Evolutionary conservation across 2,797 vertebrate species (phyloP).

Genomic region (Periophthalmus magnuspinnatus): DNA sequence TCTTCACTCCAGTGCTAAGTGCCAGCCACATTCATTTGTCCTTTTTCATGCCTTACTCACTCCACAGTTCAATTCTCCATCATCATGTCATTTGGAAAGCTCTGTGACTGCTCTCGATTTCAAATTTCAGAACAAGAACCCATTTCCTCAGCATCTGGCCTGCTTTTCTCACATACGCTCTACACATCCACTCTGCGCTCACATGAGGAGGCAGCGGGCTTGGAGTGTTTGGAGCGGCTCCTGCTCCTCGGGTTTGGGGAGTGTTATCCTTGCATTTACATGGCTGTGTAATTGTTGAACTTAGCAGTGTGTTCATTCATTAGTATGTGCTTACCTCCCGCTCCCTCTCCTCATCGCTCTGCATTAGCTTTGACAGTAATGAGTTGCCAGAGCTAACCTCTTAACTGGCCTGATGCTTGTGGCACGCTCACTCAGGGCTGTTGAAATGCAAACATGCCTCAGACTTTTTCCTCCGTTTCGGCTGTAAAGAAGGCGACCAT

Average conservation of each 20-base stretch:
- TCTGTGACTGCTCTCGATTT: constrained; percentile 24
- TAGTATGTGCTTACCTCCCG: constrained; percentile 69
- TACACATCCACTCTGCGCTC: constrained; percentile 20
- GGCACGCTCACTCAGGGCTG: constrained; percentile 60
- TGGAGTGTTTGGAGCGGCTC: constrained; percentile 36
- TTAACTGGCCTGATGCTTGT: constrained; percentile 75
- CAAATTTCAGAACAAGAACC: constrained; percentile 15
- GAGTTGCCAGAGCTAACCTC: constrained; percentile 72
- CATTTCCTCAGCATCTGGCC: constrained; percentile 35
- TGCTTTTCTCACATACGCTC: constrained; percentile 28
- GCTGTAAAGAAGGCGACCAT: background rate
- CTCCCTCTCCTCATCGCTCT: constrained; percentile 74
- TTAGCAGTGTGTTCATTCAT: constrained; percentile 76
- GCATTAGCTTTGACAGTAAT: constrained; percentile 79
- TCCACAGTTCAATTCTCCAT: constrained; percentile 35
- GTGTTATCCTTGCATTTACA: constrained; percentile 73
- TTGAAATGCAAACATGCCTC: constrained; percentile 72
- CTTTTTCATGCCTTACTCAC: background rate
- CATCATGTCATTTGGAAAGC: constrained; percentile 24
- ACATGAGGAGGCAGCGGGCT: constrained; percentile 14
- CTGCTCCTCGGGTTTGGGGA: constrained; percentile 40
- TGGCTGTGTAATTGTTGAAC: constrained; percentile 74
- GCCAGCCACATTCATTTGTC: background rate
- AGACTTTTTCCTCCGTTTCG: constrained; percentile 15
- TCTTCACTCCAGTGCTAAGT: background rate